Conservation (phyloP, 1,140 invertebrate species). For the Neodiprion lecontei region DNA sequence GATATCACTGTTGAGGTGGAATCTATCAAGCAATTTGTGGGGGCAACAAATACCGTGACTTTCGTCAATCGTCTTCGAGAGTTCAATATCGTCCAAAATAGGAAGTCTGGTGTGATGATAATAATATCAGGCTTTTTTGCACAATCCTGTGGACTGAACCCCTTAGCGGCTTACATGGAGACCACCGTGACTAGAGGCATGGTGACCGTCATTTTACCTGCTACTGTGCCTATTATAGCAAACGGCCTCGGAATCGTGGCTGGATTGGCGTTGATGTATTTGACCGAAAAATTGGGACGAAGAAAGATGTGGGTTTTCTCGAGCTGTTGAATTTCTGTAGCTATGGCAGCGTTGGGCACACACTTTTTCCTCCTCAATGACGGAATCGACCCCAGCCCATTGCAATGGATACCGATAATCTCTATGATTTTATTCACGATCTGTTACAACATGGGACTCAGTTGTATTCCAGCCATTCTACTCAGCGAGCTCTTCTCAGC, state of each 20-base stretch:
- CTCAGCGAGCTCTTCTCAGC: slow-evolving; percentile 66
- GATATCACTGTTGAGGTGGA: neutral
- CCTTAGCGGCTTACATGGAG: slow-evolving; percentile 45
- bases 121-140: neutral
- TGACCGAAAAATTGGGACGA: slow-evolving; percentile 39
- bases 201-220: slow-evolving; percentile 36
- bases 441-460: slow-evolving; percentile 45
- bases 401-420: neutral
- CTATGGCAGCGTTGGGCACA: slow-evolving; percentile 34
- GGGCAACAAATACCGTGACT: neutral
- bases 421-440: slow-evolving; percentile 17
- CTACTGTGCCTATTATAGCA: slow-evolving; percentile 36
- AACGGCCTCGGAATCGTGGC: slow-evolving; percentile 37
- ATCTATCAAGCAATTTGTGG: neutral
- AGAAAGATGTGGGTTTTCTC: slow-evolving; percentile 38
- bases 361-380: slow-evolving; percentile 28
- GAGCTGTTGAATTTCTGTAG: slow-evolving; percentile 33
- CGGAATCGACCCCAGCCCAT: neutral
- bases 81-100: neutral
- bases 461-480: slow-evolving; percentile 50
- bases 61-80: neutral
- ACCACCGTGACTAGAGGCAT: slow-evolving; percentile 41
- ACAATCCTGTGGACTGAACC: slow-evolving; percentile 45
- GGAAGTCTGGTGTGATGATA: neutral
- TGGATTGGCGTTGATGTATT: slow-evolving; percentile 32